Conservation (phyloP, 2,888 invertebrate species). For the Hyles lineata region DNA sequence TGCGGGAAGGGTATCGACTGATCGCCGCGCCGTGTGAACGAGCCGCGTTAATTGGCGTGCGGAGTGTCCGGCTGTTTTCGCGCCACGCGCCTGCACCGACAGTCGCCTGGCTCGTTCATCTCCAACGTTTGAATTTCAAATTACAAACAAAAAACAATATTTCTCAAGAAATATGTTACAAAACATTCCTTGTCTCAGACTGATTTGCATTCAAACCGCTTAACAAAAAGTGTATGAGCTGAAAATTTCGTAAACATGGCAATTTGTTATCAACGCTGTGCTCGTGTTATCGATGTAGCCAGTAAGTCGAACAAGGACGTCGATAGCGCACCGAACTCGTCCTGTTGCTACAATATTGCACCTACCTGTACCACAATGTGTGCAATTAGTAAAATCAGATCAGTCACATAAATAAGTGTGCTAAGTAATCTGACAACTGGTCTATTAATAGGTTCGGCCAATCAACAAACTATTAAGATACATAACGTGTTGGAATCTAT, state of each 20-base stretch:
- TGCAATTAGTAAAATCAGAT: slow-evolving; percentile 7
- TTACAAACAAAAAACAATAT: slow-evolving; percentile 62
- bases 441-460: slow-evolving; percentile 9
- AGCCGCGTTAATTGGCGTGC: slow-evolving; percentile 79
- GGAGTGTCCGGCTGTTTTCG: slow-evolving; percentile 75
- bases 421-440: neutral
- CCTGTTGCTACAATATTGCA: slow-evolving; percentile 48
- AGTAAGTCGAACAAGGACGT: slow-evolving; percentile 77
- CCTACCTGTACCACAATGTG: slow-evolving; percentile 35
- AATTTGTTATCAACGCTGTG: slow-evolving; percentile 57
- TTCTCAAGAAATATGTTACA: slow-evolving; percentile 39
- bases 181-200: neutral
- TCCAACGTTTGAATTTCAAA: slow-evolving; percentile 67
- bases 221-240: slow-evolving; percentile 9
- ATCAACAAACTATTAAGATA: slow-evolving; percentile 1
- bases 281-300: slow-evolving; percentile 65
- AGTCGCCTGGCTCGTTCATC: slow-evolving; percentile 49
- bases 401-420: slow-evolving; percentile 1
- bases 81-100: slow-evolving; percentile 69
- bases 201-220: neutral
- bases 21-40: slow-evolving; percentile 73
- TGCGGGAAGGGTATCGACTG: slow-evolving; percentile 59
- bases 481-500: neutral
- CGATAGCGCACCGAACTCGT: slow-evolving; percentile 56
- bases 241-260: slow-evolving; percentile 42